Conservation (phyloP, 2,888 invertebrate genomes). For the Acronicta alni region DNA sequence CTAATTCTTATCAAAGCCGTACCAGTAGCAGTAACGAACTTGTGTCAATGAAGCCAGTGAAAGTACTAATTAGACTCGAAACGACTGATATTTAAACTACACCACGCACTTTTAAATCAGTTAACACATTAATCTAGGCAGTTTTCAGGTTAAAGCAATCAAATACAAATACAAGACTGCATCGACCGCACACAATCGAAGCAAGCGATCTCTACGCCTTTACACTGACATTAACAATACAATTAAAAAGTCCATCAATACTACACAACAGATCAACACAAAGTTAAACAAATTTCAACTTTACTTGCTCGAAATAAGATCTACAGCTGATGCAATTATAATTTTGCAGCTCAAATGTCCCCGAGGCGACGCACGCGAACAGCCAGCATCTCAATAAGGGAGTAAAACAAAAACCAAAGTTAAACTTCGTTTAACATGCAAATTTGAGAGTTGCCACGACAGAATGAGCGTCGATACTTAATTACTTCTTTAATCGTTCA, state of each 20-base stretch:
- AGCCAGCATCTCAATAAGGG: slow-evolving; percentile 84
- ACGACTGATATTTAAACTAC: slow-evolving; percentile 14
- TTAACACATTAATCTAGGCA: slow-evolving; percentile 50
- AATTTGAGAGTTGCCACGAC: slow-evolving; percentile 88
- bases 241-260: slow-evolving; percentile 86
- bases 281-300: slow-evolving; percentile 51
- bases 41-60: not conserved
- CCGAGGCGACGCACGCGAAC: slow-evolving; percentile 80
- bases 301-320: slow-evolving; percentile 57
- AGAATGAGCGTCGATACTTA: slow-evolving; percentile 89
- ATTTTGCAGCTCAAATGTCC: slow-evolving; percentile 62
- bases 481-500: slow-evolving; percentile 88
- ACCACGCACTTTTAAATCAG: slow-evolving; percentile 35
- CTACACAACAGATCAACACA: slow-evolving; percentile 47
- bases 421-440: slow-evolving; percentile 89
- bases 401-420: slow-evolving; percentile 84
- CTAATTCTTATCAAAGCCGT: no score
- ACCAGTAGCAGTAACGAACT: no score
- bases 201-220: slow-evolving; percentile 88
- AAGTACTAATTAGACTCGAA: slow-evolving; percentile 7
- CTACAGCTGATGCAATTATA: slow-evolving; percentile 12
- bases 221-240: slow-evolving; percentile 86
- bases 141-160: slow-evolving; percentile 61
- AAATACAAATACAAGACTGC: slow-evolving; percentile 67
- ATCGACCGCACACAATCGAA: slow-evolving; percentile 83